Conservation (phyloP, 2,797 vertebrate species). For the Pseudochromis fuscus region DNA sequence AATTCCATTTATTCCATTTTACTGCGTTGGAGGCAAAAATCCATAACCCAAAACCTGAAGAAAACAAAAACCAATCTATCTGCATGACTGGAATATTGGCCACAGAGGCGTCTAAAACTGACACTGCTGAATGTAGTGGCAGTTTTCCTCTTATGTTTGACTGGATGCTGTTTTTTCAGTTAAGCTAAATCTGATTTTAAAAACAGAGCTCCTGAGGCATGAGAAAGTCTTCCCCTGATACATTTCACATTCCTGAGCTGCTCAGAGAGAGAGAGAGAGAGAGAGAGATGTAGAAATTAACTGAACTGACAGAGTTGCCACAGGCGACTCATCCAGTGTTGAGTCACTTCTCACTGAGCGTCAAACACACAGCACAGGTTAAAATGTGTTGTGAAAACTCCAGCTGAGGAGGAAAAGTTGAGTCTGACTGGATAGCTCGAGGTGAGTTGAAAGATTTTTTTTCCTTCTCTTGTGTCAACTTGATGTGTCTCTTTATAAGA, state of each 20-base stretch:
- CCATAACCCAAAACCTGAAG: no score
- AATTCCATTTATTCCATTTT: background rate
- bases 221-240: background rate
- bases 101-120: no score
- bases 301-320: background rate
- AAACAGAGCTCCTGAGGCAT: background rate
- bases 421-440: background rate
- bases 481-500: no score
- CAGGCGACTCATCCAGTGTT: constrained; percentile 14
- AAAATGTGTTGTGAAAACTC: constrained; percentile 6
- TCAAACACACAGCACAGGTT: background rate
- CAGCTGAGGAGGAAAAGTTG: constrained; percentile 3
- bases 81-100: no score
- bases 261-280: constrained; percentile 1
- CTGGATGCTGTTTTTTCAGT: background rate
- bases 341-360: constrained; percentile 25
- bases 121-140: background rate
- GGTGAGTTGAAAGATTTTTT: constrained; percentile 37
- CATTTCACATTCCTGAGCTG: constrained; percentile 42
- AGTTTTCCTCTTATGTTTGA: background rate
- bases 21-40: background rate
- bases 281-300: background rate
- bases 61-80: background rate
- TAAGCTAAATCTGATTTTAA: background rate
- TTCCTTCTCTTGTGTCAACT: background rate